These are phyloP conservation scores for Uloborus diversus DNA, from an alignment of 1,140 invertebrate genomes.

Conservation along the genomic window DNA sequence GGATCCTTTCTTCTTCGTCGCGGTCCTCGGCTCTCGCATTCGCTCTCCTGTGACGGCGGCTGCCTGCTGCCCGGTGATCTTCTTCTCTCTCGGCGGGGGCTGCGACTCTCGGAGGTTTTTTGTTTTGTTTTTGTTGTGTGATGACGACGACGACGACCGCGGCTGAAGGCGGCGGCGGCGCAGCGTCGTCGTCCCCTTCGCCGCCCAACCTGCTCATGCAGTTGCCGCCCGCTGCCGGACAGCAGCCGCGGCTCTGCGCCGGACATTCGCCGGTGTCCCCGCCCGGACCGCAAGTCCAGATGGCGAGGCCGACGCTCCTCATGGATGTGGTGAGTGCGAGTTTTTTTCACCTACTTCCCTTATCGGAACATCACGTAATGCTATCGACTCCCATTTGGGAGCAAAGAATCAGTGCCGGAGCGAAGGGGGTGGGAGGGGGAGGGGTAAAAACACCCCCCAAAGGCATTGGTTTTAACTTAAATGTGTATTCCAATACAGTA, in stretches of 20 bases:
- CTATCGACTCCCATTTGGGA: background rate
- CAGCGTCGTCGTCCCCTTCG: constrained; percentile 10
- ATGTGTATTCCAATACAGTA: too few relatives aligned
- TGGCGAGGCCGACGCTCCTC: constrained; percentile 17
- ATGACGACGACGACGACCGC: constrained; percentile 44
- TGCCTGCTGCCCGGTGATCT: background rate
- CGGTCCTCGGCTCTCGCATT: background rate
- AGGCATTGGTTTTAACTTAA: too few relatives aligned
- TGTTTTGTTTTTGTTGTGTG: too few relatives aligned
- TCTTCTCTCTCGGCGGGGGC: background rate
- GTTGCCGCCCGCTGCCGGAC: constrained; percentile 17
- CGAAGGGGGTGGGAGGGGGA: too few relatives aligned
- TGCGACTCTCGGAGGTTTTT: background rate
- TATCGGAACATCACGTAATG: background rate
- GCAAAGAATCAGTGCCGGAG: too few relatives aligned
- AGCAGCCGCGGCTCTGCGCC: background rate
- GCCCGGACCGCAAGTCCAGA: background rate
- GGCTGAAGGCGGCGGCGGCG: constrained; percentile 1
- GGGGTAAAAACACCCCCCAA: too few relatives aligned
- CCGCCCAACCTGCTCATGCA: constrained; percentile 12
- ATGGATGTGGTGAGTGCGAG: constrained; percentile 44
- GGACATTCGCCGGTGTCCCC: constrained; percentile 18
- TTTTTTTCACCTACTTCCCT: background rate
- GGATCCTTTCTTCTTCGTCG: constrained; percentile 13
- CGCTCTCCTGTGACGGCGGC: background rate